Conservation (phyloP, 2,888 invertebrate species). For the Pheosia gnoma region DNA sequence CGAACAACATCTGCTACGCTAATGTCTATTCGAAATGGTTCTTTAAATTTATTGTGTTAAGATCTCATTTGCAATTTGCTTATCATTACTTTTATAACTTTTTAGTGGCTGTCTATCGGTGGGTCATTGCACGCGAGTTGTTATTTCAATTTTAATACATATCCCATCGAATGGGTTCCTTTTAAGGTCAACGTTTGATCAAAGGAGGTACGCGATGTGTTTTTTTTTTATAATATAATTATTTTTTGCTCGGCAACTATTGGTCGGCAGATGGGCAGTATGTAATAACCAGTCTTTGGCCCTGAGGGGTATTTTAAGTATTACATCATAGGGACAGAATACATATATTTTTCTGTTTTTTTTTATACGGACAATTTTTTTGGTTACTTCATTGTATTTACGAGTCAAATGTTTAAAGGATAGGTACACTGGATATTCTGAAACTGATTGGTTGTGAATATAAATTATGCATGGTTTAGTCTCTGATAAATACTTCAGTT, state of each 20-base stretch:
- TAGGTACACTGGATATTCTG: too few relatives aligned
- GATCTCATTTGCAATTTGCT: constrained; percentile 71
- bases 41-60: constrained; percentile 74
- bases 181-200: constrained; percentile 68
- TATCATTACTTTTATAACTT: constrained; percentile 56
- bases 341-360: too few relatives aligned
- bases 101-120: constrained; percentile 60
- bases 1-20: constrained; percentile 78
- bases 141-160: constrained; percentile 78
- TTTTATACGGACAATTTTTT: too few relatives aligned
- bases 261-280: constrained; percentile 61
- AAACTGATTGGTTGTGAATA: too few relatives aligned
- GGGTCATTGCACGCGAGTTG: constrained; percentile 73
- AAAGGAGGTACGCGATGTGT: constrained; percentile 50
- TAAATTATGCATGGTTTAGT: too few relatives aligned
- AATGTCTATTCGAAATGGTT: constrained; percentile 78
- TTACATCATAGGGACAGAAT: constrained; percentile 8
- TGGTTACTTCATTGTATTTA: too few relatives aligned
- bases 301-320: constrained; percentile 27
- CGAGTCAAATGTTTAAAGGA: too few relatives aligned
- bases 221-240: constrained; percentile 58
- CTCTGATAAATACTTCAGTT: too few relatives aligned
- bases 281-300: constrained; percentile 18
- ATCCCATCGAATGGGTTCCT: constrained; percentile 67
- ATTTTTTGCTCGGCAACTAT: constrained; percentile 60